Base-by-base conservation (phyloP, 2,888 invertebrate species). In the Acleris emargana region DNA sequence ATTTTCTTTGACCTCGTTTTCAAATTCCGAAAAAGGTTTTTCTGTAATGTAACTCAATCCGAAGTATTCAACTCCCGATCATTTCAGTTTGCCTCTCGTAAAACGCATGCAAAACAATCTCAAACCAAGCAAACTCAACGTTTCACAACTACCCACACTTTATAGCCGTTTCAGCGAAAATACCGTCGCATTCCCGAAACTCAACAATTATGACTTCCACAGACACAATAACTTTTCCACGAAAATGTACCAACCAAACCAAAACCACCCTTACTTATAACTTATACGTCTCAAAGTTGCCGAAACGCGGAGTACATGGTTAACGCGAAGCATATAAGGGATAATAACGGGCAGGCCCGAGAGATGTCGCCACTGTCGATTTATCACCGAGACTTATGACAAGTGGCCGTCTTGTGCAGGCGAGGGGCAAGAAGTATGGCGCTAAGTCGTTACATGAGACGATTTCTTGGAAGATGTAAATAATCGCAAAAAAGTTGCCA, bases 311-410 rank as follows among this genome's bases (percentile, higher is more conserved):
- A 55, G 60, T 60, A 66, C 60, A 60, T 66, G 60, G 42, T 49
- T 17, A 49, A 20, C 20, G 18, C 5, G 22, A 69, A 76, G 79
- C 84, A 85, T 84, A 86, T 86, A 89, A 85, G 87, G 86, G 86
- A 86, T 86, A 89, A 86, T 90, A 89, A 87, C 81, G 84, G 84
- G 82, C 89, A 89, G 87, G 77, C 78, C 75, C 83, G 82, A 77
- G 77, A 89, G 89, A 89, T 88, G 89, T 83, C 85, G 83, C 82
- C 74, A 79, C 72, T 74, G 82, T 82, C 87, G 80, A 91, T 91
- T 91, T 91, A 91, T 91, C 91, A 90, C 82, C 72, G 83, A 80
- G 82, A 86, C 86, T 89, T 86, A 87, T 89, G 91, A 91, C 89
- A 88, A 91, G 91, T 90, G 88, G 86, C 83, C 87, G 91, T 90